Percentiles rank a stretch among this genome's conserved stretches.
These are phyloP conservation scores for Chirona hameri DNA, from an alignment of 2,888 invertebrate species.

Conservation along the genomic window DNA sequence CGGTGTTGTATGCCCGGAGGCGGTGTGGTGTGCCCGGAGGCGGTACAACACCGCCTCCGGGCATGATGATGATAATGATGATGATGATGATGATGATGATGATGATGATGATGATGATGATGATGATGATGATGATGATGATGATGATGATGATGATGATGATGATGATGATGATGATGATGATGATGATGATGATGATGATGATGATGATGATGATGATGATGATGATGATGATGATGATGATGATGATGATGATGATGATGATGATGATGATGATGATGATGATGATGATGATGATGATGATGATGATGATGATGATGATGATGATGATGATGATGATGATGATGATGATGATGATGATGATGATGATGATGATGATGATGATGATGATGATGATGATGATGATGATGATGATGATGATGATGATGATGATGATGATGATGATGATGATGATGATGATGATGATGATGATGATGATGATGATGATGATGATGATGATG, in stretches of 20 bases:
- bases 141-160: neutral
- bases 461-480: neutral
- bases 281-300: neutral
- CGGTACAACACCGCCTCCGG: neutral
- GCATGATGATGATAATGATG: neutral
- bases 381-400: neutral
- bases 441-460: neutral
- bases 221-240: neutral
- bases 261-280: neutral
- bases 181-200: constrained; percentile 8
- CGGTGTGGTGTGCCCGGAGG: neutral
- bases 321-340: constrained; percentile 7
- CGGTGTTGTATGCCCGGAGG: too few species aligned
- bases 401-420: neutral
- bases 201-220: neutral
- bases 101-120: neutral
- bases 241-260: neutral
- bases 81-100: constrained; percentile 2
- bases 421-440: constrained; percentile 11
- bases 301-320: neutral
- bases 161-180: neutral
- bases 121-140: neutral
- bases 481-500: too few species aligned
- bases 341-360: constrained; percentile 7
- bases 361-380: constrained; percentile 6